phyloP scores from a whole-genome alignment of 2,113 vertebrate genomes.

The Halichoerus grypus region DNA sequence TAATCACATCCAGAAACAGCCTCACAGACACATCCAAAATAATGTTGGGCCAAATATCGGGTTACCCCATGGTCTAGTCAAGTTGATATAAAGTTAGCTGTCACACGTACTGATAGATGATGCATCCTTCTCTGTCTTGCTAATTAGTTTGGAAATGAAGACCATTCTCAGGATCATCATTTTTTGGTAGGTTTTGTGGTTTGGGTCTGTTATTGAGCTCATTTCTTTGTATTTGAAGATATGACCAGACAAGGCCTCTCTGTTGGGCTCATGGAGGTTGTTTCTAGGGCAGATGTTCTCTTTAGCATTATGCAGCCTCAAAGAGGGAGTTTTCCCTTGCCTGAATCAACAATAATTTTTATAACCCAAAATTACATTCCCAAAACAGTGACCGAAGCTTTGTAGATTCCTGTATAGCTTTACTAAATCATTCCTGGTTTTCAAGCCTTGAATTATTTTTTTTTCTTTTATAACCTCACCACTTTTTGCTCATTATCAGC shows the following conservation, averaged over 20 bases:
- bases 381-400: background rate
- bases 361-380: background rate
- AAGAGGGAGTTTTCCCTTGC: background rate
- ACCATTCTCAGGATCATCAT: background rate
- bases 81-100: background rate
- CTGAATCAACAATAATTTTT: background rate
- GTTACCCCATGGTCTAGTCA: background rate
- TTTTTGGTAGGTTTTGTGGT: constrained; percentile 21
- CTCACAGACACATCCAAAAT: background rate
- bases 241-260: background rate
- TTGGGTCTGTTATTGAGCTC: background rate
- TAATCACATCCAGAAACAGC: background rate
- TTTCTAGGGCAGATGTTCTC: background rate
- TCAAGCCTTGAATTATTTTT: background rate
- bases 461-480: background rate
- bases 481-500: background rate
- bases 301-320: background rate
- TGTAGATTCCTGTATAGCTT: background rate
- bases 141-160: background rate
- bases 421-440: constrained; percentile 29
- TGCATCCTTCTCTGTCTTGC: background rate
- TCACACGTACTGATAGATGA: background rate
- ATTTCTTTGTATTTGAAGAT: background rate
- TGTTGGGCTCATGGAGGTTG: background rate
- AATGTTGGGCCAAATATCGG: background rate